Evolutionary conservation across 2,888 invertebrate species (phyloP).

Genomic region (Agriopis leucophaearia): DNA sequence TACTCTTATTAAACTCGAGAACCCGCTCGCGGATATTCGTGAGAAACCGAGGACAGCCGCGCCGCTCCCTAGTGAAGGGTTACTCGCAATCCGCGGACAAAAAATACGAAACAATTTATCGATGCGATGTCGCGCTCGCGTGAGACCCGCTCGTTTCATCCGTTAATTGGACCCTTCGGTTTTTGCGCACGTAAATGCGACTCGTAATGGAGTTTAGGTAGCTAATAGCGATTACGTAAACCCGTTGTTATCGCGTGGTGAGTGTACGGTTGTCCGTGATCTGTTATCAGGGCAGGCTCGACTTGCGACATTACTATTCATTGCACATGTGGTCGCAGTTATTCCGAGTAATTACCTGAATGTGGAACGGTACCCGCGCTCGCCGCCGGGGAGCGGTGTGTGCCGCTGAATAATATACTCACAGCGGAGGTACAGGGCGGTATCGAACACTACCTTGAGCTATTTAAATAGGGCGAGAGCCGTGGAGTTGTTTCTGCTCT

Average conservation of each 20-base stretch:
- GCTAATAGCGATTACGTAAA: constrained; percentile 49
- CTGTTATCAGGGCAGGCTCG: constrained; percentile 67
- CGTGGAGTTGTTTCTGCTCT: background rate
- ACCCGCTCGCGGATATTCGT: constrained; percentile 62
- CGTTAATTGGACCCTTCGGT: constrained; percentile 56
- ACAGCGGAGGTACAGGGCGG: constrained; percentile 1
- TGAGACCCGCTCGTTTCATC: constrained; percentile 54
- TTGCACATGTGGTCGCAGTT: constrained; percentile 58
- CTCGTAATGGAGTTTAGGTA: constrained; percentile 37
- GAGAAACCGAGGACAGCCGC: constrained; percentile 55
- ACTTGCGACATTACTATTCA: constrained; percentile 63
- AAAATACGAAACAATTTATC: constrained; percentile 50
- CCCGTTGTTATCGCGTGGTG: constrained; percentile 40
- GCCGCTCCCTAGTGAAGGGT: constrained; percentile 54
- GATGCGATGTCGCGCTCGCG: constrained; percentile 50
- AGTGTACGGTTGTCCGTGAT: constrained; percentile 59
- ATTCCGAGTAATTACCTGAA: constrained; percentile 52
- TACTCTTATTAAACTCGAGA: constrained; percentile 46
- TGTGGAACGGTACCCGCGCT: constrained; percentile 41
- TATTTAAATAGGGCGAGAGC: background rate
- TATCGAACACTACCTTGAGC: constrained; percentile 11
- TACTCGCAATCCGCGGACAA: constrained; percentile 54
- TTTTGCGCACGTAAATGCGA: constrained; percentile 38
- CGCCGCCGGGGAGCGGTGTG: constrained; percentile 24
- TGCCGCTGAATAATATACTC: constrained; percentile 35